These are phyloP conservation scores for Aleadryas rufinucha DNA, from an alignment of 2,113 vertebrate species.

Conservation along the genomic window DNA sequence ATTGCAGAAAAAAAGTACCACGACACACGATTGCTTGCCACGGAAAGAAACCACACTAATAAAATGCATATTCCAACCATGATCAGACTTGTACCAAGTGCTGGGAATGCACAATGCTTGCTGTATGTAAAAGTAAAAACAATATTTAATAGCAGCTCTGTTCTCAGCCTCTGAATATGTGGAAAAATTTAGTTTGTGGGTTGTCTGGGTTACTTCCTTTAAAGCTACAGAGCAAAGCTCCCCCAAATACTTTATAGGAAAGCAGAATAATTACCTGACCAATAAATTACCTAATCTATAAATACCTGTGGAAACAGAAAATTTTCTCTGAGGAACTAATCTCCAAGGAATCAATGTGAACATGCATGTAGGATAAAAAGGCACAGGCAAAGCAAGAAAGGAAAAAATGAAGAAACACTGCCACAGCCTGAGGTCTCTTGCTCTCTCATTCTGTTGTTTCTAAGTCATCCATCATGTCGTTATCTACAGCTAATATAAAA, in stretches of 20 bases:
- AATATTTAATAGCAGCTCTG: conserved; percentile 41
- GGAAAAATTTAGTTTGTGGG: conserved; percentile 50
- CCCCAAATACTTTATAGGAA: neutral
- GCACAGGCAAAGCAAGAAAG: neutral
- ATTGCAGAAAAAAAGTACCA: neutral
- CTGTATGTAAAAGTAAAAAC: conserved; percentile 51
- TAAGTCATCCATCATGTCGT: neutral
- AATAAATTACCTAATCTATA: neutral
- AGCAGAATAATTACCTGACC: neutral
- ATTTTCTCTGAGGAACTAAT: neutral
- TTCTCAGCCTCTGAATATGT: conserved; percentile 3
- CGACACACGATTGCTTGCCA: neutral
- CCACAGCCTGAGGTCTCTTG: neutral
- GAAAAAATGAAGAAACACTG: neutral
- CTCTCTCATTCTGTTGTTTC: neutral
- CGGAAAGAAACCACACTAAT: conserved; percentile 9
- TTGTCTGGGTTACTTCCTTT: conserved; percentile 51
- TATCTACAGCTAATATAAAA: neutral
- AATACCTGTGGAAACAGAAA: neutral
- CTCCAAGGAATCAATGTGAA: neutral
- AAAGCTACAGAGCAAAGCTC: conserved; percentile 12
- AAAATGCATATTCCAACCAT: conserved; percentile 16
- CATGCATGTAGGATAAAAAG: neutral
- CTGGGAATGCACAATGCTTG: conserved; percentile 23
- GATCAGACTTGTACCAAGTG: neutral